These are phyloP conservation scores for Mormyrus iriodes DNA, from an alignment of 2,113 vertebrate species.

Conservation along the genomic window DNA sequence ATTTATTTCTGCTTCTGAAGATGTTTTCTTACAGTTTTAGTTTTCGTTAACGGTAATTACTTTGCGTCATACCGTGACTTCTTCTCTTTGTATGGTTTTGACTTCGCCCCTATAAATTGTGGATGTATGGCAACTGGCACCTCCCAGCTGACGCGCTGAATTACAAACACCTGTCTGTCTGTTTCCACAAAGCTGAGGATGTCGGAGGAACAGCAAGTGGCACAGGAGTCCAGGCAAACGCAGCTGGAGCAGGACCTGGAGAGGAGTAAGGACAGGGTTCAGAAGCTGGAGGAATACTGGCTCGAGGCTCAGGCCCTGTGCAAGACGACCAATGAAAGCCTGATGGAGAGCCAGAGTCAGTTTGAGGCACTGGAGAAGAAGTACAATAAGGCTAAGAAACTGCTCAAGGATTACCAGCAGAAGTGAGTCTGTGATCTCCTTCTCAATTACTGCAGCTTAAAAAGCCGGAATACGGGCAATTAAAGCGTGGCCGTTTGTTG, in stretches of 20 bases:
- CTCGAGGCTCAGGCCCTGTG: constrained; percentile 81
- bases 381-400: constrained; percentile 85
- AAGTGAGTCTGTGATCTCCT: constrained; percentile 64
- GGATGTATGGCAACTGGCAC: not conserved
- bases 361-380: constrained; percentile 82
- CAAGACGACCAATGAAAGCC: constrained; percentile 76
- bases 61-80: not conserved
- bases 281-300: constrained; percentile 81
- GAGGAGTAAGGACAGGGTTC: constrained; percentile 73
- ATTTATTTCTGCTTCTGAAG: not conserved
- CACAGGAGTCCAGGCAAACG: constrained; percentile 67
- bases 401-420: constrained; percentile 85
- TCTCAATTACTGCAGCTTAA: not conserved
- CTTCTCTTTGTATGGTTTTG: not conserved
- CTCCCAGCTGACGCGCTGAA: not conserved
- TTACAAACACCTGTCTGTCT: not conserved
- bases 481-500: not conserved
- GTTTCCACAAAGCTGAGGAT: constrained; percentile 58
- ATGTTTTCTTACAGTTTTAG: not conserved
- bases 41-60: not conserved
- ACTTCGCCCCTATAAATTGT: not conserved
- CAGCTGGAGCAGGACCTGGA: constrained; percentile 73
- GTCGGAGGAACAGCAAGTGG: constrained; percentile 62
- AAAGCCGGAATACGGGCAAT: not conserved
- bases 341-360: constrained; percentile 76